Evolutionary conservation across 1,140 invertebrate species (phyloP).

Genomic region (Macrobrachium nipponense): DNA sequence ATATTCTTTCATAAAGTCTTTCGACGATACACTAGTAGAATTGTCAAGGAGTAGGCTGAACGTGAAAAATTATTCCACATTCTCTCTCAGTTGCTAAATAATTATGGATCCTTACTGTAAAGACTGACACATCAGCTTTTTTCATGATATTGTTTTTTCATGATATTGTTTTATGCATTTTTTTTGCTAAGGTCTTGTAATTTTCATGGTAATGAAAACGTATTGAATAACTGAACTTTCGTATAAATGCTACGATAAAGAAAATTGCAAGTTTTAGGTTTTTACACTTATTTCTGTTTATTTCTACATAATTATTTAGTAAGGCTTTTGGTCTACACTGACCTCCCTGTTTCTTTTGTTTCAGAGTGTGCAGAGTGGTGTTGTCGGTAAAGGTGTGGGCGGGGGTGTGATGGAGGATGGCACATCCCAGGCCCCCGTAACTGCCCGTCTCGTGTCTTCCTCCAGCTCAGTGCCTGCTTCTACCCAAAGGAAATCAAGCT

Average conservation of each 20-base stretch:
- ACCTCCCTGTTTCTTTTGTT: slow-evolving; percentile 27
- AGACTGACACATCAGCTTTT: background rate
- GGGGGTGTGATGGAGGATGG: slow-evolving; percentile 62
- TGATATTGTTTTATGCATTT: background rate
- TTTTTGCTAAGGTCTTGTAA: background rate
- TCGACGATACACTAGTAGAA: too few relatives aligned
- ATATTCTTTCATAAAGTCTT: too few relatives aligned
- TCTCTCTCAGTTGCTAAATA: background rate
- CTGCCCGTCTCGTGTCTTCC: slow-evolving; percentile 40
- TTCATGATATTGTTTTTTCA: background rate
- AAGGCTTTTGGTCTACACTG: slow-evolving; percentile 6
- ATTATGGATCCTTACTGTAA: background rate
- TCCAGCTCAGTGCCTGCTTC: slow-evolving; percentile 7
- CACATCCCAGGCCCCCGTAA: slow-evolving; percentile 45
- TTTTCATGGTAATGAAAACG: too few relatives aligned
- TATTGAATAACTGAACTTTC: too few relatives aligned
- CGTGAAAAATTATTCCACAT: too few relatives aligned
- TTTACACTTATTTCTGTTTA: background rate
- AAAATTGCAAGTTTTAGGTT: background rate
- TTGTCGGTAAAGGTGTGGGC: slow-evolving; percentile 50
- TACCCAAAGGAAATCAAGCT: slow-evolving; percentile 47
- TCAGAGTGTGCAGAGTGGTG: slow-evolving; percentile 56
- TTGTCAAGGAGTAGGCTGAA: too few relatives aligned
- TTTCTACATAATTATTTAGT: background rate
- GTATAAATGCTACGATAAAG: too few relatives aligned